Conservation (phyloP, 2,888 invertebrate genomes). For the Alloscopus bannaensis region DNA sequence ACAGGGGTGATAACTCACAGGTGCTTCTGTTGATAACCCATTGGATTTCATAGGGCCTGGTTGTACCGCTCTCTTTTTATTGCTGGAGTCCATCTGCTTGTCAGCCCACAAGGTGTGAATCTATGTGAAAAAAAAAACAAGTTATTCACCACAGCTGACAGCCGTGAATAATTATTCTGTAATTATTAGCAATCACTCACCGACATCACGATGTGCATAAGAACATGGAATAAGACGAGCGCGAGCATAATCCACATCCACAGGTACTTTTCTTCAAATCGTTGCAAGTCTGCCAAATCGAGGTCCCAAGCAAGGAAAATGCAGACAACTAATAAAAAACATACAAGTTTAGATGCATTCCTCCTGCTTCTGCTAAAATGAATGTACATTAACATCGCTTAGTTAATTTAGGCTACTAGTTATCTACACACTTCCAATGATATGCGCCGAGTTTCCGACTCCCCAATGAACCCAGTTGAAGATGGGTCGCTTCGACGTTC, state of each 20-base stretch:
- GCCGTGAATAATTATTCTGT: background rate
- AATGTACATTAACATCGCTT: background rate
- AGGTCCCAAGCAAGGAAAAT: constrained; percentile 94
- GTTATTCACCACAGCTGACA: background rate
- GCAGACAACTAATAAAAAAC: constrained; percentile 85
- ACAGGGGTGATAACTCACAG: constrained; percentile 65
- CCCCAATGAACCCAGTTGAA: constrained; percentile 97
- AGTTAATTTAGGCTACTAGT: too few species aligned
- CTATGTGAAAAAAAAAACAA: constrained; percentile 34
- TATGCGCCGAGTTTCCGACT: constrained; percentile 90
- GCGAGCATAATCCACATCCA: constrained; percentile 91
- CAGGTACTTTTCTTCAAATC: constrained; percentile 83
- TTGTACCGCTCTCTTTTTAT: constrained; percentile 66
- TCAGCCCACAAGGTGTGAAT: constrained; percentile 72
- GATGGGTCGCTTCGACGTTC: constrained; percentile 84
- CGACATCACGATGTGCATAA: constrained; percentile 90
- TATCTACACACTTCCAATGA: constrained; percentile 85
- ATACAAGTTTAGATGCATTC: too few species aligned
- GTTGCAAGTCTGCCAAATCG: constrained; percentile 80
- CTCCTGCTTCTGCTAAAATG: too few species aligned
- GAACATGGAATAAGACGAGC: constrained; percentile 91
- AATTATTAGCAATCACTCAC: constrained; percentile 79
- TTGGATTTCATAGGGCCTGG: constrained; percentile 72
- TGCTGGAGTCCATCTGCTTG: constrained; percentile 66
- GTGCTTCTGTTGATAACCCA: constrained; percentile 69